Evolutionary conservation across 2,888 invertebrate species (phyloP), one percentile per base, ranked within the genome.

Genomic region (Athetis lepigone): DNA sequence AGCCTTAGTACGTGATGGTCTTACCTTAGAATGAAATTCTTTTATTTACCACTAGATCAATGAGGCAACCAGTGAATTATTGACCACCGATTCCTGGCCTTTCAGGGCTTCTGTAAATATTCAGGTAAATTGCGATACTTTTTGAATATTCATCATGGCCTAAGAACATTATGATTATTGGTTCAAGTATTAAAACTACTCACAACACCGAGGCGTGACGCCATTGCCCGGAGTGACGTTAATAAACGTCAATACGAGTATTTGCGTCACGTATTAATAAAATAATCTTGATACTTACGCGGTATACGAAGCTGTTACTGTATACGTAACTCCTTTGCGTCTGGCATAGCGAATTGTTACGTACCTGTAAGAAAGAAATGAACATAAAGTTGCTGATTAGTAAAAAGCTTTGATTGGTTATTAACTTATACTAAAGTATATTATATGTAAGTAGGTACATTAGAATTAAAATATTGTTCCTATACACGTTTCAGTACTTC

Each of bases 331-430:
- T 71, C 66, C 70, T 58, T 65, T 70, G 77, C 72, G 67, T 68
- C 73, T 76, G 70, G 82, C 80, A 81, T 84, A 80, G 66, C 75
- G 83, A 83, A 75, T 61, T 75, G 82, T 75, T 76, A 85, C 88
- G 81, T 88, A 88, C 88, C 88, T 88, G 87, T 54, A 85, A 84
- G 66, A 74, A 77, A 79, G 42, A 64, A 0, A 60, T 51, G 71
- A 77, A 76, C 58, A 61, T 69, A 70, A 73, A 58, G 27, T 54
- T 58, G 46, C 56, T 59, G 66, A 62, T 69, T 65, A 72, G 73
- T 72, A 71, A 47, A 63, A 57, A 52, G 61, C 21, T 50, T 57
- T 54, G 4, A 23, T 27, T 68, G 5, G 25, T 42, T 46, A 29
- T n/a, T 5, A 19, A 27, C 39, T 69, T 49, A 51, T 16, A 13